These are phyloP conservation scores for Litoditis marina DNA, from an alignment of 2,888 invertebrate genomes.

Conservation along the genomic window DNA sequence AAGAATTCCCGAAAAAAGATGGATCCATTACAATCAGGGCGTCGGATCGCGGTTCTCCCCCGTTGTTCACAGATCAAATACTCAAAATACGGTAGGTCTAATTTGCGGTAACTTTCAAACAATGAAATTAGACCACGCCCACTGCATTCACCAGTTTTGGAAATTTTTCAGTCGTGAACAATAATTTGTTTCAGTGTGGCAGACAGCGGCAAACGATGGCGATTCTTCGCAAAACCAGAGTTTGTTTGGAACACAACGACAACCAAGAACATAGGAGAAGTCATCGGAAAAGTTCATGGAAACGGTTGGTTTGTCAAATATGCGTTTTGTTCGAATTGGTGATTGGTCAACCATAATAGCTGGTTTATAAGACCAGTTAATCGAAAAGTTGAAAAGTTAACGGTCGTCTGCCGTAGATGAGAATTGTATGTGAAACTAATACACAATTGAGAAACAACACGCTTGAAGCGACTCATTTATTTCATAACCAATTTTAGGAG, in stretches of 20 bases:
- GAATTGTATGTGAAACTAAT: no score
- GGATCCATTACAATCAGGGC: slow-evolving; percentile 27
- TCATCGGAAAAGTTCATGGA: slow-evolving; percentile 22
- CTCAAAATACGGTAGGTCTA: slow-evolving; percentile 9
- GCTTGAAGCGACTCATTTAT: no score
- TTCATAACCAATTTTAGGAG: slow-evolving; percentile 1
- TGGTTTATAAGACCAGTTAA: no score
- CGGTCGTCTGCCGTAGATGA: no score
- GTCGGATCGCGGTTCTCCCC: slow-evolving; percentile 28
- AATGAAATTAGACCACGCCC: no score
- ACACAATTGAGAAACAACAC: no score
- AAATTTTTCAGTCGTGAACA: not conserved
- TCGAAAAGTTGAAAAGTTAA: no score
- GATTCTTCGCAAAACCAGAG: slow-evolving; percentile 23
- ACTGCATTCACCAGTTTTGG: no score
- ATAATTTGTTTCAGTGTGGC: not conserved
- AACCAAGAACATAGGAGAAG: slow-evolving; percentile 16
- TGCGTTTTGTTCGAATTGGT: no score
- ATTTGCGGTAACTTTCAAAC: not conserved
- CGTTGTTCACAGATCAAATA: slow-evolving; percentile 36
- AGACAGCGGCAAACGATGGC: slow-evolving; percentile 24
- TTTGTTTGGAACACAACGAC: slow-evolving; percentile 22
- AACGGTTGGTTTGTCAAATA: slow-evolving; percentile 9
- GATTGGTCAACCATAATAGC: no score
- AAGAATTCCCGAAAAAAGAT: slow-evolving; percentile 8